phyloP scores from a whole-genome alignment of 37 sponge, comb jelly and placozoan genomes.

The Hormiphora californensis region DNA sequence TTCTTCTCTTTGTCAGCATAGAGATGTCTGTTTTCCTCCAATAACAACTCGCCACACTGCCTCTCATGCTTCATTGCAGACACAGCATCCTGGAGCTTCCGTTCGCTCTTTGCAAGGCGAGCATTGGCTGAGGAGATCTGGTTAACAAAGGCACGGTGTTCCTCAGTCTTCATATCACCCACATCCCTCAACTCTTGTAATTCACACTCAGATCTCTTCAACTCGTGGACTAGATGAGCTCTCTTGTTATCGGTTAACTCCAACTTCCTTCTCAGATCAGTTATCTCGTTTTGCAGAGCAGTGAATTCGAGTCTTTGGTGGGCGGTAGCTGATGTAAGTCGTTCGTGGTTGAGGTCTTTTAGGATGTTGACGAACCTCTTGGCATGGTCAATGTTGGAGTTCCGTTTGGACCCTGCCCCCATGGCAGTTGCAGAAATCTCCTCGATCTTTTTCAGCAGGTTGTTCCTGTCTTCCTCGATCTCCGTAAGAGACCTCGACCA shows the following conservation, averaged over 20 bases:
- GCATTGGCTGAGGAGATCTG: neutral
- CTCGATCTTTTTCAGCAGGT: constrained; percentile 43
- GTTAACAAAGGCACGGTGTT: neutral
- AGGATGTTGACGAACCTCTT: constrained; percentile 53
- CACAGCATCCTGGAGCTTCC: constrained; percentile 41
- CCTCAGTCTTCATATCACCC: neutral
- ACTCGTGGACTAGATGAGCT: constrained; percentile 45
- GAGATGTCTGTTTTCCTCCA: constrained; percentile 38
- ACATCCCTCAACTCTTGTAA: constrained; percentile 2
- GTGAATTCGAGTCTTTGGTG: constrained; percentile 11
- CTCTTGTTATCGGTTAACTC: constrained; percentile 53
- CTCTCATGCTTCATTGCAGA: constrained; percentile 35
- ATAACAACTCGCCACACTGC: constrained; percentile 32
- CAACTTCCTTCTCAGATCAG: neutral
- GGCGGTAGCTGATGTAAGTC: constrained; percentile 25
- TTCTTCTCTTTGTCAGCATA: constrained; percentile 39
- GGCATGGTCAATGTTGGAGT: constrained; percentile 31
- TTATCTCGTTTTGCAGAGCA: constrained; percentile 37
- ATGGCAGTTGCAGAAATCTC: constrained; percentile 24
- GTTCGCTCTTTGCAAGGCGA: constrained; percentile 13
- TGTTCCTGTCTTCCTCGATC: constrained; percentile 16
- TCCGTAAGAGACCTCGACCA: constrained; percentile 19
- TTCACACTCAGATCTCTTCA: constrained; percentile 43
- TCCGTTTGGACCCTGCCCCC: neutral
- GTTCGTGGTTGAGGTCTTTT: constrained; percentile 36